Base-by-base conservation (phyloP, 2,113 vertebrate species). In the Ivindomyrus marchei region DNA sequence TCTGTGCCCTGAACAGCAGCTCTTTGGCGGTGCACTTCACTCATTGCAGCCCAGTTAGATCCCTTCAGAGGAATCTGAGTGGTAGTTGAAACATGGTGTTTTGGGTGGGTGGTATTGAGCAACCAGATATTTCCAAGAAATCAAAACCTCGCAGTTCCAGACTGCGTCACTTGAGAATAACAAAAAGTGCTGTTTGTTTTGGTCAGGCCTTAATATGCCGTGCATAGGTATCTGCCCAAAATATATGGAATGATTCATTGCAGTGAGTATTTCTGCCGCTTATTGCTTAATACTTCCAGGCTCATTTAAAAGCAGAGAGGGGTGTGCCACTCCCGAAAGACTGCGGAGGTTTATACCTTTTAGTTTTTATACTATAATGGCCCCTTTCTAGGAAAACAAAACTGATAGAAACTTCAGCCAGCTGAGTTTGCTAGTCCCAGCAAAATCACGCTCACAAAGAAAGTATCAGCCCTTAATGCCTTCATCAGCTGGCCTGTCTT, bases 111-210 rank as follows among this genome's bases (percentile, higher is more conserved):
- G 42, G 21, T 87, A 56, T 87, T 87, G 85, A 87, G 85, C 47
- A 87, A 87, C 50, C 50, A 53, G 50, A 87, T 53, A 87, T 42
- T 87, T 87, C 85, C 85, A 87, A 87, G 85, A 87, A 87, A 52
- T 53, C 13, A 53, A 56, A 53, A 53, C 47, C 31, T 39, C 15
- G 0, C n/a, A 49, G 50, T 87, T 56, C 85, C 49, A 87, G 50
- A 87, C 31, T 87, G 50, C 21, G 1, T 85, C 83, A 85, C 83
- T 85, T 85, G 83, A 46, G 83, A 85, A 85, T 47, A 85, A 47
- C 19, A 85, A 85, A 47, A 85, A 31, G 21, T 85, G 39, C 31
- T 46, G 7, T 84, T 42, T 47, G 45, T 84, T 10, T 85, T 24
- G 24, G 42, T n/a, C 21, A 1, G 45, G 45, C 9, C 8, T 46